Conservation (phyloP, 2,113 vertebrate genomes). For the Synchiropus splendidus region DNA sequence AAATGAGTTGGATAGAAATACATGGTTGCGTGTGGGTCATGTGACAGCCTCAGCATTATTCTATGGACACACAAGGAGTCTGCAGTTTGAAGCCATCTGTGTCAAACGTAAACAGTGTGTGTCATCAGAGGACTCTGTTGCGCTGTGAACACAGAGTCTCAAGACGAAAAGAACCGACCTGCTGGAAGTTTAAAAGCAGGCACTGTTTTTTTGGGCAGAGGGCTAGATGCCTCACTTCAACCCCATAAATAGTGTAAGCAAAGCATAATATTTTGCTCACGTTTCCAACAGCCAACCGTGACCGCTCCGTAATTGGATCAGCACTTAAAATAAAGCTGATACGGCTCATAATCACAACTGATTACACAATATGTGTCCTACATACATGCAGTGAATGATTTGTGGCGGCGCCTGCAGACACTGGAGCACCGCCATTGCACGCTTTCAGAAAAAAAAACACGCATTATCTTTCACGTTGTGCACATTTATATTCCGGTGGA, state of each 20-base stretch:
- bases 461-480: slow-evolving; percentile 13
- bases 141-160: too few species aligned
- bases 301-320: slow-evolving; percentile 5
- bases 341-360: slow-evolving; percentile 10
- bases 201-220: too few species aligned
- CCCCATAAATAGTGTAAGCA: too few species aligned
- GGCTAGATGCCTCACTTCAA: too few species aligned
- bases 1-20: slow-evolving; percentile 6
- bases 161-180: too few species aligned
- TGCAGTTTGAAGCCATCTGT: not conserved
- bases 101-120: too few species aligned
- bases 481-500: slow-evolving; percentile 2
- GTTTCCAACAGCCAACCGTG: not conserved
- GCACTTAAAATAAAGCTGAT: slow-evolving; percentile 1
- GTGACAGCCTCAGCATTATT: too few species aligned
- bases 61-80: too few species aligned
- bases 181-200: too few species aligned
- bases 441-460: not conserved
- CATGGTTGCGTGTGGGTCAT: too few species aligned
- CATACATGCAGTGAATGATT: slow-evolving; percentile 3
- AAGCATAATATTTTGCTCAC: slow-evolving; percentile 1
- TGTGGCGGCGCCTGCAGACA: not conserved
- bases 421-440: not conserved
- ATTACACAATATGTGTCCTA: slow-evolving; percentile 4
- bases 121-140: too few species aligned